phyloP scores from a whole-genome alignment of 2,797 vertebrate genomes.

The Micrastur ruficollis region DNA sequence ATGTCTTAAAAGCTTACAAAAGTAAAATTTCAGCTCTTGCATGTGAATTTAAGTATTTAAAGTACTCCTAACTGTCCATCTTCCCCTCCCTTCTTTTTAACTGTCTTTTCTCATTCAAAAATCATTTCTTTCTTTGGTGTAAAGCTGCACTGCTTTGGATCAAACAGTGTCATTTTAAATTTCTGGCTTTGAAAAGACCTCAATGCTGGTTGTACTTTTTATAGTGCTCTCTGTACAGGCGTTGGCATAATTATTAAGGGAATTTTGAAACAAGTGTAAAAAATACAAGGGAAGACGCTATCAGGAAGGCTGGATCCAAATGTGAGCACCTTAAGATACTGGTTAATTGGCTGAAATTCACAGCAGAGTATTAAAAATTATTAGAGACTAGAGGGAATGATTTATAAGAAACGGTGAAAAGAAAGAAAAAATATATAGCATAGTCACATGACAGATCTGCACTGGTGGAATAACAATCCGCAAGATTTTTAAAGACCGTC shows the following conservation, averaged over 20 bases:
- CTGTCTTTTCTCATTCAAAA: background rate
- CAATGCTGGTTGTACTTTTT: background rate
- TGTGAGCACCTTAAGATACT: background rate
- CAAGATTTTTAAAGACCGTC: background rate
- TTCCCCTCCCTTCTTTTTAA: background rate
- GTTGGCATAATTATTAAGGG: background rate
- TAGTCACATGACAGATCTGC: background rate
- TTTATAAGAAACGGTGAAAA: background rate
- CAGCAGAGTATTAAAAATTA: background rate
- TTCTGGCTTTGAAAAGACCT: background rate
- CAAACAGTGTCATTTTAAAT: background rate
- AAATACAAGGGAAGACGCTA: background rate
- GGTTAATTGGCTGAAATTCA: conserved; percentile 11
- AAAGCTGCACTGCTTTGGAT: background rate
- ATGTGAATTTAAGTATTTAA: background rate
- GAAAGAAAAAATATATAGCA: background rate
- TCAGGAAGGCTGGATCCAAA: background rate
- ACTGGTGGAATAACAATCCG: background rate
- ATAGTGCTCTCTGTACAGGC: background rate
- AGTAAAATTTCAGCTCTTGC: background rate
- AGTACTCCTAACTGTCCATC: background rate
- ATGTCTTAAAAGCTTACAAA: background rate
- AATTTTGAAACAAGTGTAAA: background rate
- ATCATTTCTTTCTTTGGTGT: background rate
- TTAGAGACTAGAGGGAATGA: background rate